Conservation (phyloP, 2,797 vertebrate genomes). For the Loriculus beryllinus region DNA sequence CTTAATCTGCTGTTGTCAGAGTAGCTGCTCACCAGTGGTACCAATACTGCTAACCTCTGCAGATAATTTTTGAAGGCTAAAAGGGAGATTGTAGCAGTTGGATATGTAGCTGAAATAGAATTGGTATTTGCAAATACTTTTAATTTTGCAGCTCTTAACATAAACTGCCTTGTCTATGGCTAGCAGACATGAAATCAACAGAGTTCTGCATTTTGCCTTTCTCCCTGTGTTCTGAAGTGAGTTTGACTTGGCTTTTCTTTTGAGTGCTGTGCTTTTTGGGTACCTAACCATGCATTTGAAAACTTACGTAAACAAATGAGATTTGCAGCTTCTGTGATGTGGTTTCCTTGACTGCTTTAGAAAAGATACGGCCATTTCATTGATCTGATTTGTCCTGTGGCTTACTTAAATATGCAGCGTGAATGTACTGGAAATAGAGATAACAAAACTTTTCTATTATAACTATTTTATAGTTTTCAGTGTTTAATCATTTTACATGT, state of each 20-base stretch:
- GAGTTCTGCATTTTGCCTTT: constrained; percentile 38
- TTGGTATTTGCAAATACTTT: background rate
- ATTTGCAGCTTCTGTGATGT: constrained; percentile 22
- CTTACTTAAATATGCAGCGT: background rate
- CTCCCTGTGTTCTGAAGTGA: constrained; percentile 50
- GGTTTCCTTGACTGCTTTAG: constrained; percentile 22
- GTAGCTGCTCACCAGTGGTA: background rate
- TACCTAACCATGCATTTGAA: constrained; percentile 42
- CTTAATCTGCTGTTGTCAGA: background rate
- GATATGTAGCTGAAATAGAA: background rate
- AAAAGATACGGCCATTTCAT: background rate
- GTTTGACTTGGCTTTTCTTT: constrained; percentile 61
- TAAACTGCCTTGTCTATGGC: background rate
- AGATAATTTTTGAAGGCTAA: background rate
- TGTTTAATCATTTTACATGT: background rate
- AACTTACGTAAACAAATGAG: background rate
- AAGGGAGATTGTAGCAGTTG: background rate
- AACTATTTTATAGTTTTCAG: background rate
- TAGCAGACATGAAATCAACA: constrained; percentile 50
- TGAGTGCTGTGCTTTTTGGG: constrained; percentile 60
- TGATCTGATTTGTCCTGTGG: background rate
- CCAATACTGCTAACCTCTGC: background rate
- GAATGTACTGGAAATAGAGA: background rate
- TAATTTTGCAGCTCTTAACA: background rate
- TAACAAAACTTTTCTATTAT: background rate